Base-by-base conservation (phyloP, 2,888 invertebrate species). In the Phyllotreta cruciferae region DNA sequence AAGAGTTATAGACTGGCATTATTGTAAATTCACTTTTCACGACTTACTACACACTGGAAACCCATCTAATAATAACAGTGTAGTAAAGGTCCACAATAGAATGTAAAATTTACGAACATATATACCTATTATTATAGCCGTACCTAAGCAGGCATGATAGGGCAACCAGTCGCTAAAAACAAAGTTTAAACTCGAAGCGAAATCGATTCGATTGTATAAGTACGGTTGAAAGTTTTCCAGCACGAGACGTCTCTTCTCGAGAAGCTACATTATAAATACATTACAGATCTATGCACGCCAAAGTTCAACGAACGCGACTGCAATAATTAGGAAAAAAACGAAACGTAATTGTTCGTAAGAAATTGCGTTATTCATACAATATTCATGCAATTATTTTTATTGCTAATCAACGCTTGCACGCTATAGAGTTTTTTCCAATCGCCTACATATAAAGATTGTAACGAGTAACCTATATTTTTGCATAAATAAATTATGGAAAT, bases 211-310 rank as follows among this genome's bases (percentile, higher is more conserved):
- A 44, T 44, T 44, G 44, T 44, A 34, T 47, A 24, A 24, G 24
- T 24, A 24, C 24, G 24, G 47, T 47, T 34, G 14, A 9, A 7
- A 9, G 34, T 9, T 8, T 47, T 47, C 9, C 14, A 24, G 6
- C 47, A 47, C 47, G 13, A 47, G 47, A 47, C 47, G 44, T 44
- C 44, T 14, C n/a, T 47, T 47, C 47, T 47, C 34, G 47, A 13
- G 47, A 47, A 47, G 47, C 47, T 34, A 14, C 11, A 44, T 44
- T 44, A 44, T 44, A 24, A 24, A 24, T 24, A 24, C 44, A 44
- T 44, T 44, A 44, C 14, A 47, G 24, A 47, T 14, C 47, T 44
- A 13, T 44, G 44, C 47, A 47, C 47, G 47, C 47, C 47, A 47
- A 24, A 47, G 47, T 47, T 47, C 47, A 47, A 14, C n/a, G 47